Evolutionary conservation across 1,140 invertebrate species (phyloP), one percentile per base, ranked within the genome.

Genomic region (Caligus rogercresseyi): DNA sequence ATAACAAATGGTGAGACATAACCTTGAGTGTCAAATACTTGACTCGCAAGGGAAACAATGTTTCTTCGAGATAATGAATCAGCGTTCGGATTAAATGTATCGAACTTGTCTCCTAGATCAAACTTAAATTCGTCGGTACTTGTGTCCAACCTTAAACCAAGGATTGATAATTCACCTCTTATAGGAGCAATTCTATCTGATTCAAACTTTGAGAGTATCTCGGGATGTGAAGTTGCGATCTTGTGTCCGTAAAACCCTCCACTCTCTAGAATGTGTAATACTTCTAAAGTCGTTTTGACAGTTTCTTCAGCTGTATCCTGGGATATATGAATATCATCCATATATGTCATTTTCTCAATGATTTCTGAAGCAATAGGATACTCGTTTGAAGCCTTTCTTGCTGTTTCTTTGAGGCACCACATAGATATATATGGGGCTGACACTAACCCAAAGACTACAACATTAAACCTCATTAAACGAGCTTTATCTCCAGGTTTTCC

Each of bases 241-340:
- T 53, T 53, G 52, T 53, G 52, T 2, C 52, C 52, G 52, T 53
- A 53, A 20, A 53, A 53, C 18, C n/a, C n/a, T n/a, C n/a, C n/a
- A n/a, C n/a, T n/a, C n/a, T n/a, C n/a, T n/a, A n/a, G n/a, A n/a
- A n/a, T n/a, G n/a, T n/a, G n/a, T n/a, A n/a, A n/a, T n/a, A n/a
- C n/a, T n/a, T n/a, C n/a, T n/a, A n/a, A n/a, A n/a, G n/a, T n/a
- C n/a, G n/a, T n/a, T n/a, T n/a, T n/a, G n/a, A n/a, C n/a, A n/a
- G n/a, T n/a, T n/a, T n/a, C n/a, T n/a, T n/a, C n/a, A n/a, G n/a
- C n/a, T n/a, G n/a, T n/a, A n/a, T n/a, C n/a, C n/a, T n/a, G n/a
- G n/a, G n/a, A n/a, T n/a, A n/a, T n/a, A n/a, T n/a, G n/a, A n/a
- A n/a, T n/a, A n/a, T n/a, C n/a, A n/a, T n/a, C n/a, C n/a, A n/a